These are phyloP conservation scores for Parapristionchus giblindavisi DNA, from an alignment of 2,888 invertebrate species.

Conservation along the genomic window DNA sequence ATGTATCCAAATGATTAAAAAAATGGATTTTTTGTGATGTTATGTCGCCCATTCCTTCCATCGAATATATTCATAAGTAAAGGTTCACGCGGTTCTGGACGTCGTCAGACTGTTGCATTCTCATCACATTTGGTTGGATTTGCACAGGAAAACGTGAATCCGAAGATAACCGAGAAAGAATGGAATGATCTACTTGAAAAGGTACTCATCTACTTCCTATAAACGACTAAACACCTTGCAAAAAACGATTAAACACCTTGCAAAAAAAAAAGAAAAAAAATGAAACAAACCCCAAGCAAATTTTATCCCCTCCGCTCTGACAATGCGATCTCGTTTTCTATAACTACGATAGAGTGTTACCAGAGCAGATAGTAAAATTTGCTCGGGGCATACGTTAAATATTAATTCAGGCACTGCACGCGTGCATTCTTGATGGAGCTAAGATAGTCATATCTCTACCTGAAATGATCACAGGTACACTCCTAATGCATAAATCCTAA, in stretches of 20 bases:
- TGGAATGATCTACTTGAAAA: slow-evolving; percentile 33
- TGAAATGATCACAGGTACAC: background rate
- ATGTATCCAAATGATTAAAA: no score
- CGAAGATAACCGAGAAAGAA: slow-evolving; percentile 6
- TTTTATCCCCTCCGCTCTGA: no score
- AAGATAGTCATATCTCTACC: slow-evolving; percentile 12
- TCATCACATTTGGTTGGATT: slow-evolving; percentile 19
- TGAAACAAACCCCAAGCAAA: no score
- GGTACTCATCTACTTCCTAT: background rate
- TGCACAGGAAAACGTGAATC: background rate
- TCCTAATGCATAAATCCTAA: no score
- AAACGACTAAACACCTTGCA: no score
- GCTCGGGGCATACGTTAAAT: no score
- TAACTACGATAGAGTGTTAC: no score
- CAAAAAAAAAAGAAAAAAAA: no score
- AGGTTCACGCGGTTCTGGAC: slow-evolving; percentile 29
- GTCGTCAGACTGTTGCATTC: slow-evolving; percentile 23
- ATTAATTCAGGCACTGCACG: background rate
- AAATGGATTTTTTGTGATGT: no score
- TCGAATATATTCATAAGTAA: background rate
- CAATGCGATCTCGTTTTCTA: no score
- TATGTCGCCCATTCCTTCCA: background rate
- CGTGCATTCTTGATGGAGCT: slow-evolving; percentile 27
- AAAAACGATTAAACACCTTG: no score
- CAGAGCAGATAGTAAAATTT: no score